These are phyloP conservation scores for Pogonocichla stellata DNA, from an alignment of 2,113 vertebrate genomes.

Conservation along the genomic window DNA sequence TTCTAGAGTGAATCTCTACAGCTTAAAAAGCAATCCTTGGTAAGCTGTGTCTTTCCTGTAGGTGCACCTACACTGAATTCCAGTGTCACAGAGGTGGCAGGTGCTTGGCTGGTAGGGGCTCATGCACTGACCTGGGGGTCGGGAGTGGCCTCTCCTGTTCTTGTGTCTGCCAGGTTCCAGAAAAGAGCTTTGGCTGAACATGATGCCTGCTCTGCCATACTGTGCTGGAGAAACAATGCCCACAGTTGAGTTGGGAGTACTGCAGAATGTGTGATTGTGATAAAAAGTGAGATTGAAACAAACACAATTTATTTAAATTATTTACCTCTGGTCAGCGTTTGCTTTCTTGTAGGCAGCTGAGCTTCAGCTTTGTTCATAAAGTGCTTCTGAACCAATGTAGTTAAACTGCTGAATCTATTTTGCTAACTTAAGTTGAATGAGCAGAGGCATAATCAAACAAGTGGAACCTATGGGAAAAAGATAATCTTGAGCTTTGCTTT, in stretches of 20 bases:
- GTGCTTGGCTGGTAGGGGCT: background rate
- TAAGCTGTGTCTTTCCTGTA: background rate
- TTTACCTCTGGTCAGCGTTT: background rate
- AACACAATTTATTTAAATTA: background rate
- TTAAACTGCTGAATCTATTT: background rate
- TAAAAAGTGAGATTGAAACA: background rate
- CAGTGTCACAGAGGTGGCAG: background rate
- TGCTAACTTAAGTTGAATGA: background rate
- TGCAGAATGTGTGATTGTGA: background rate
- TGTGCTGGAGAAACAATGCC: background rate
- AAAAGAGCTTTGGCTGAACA: background rate
- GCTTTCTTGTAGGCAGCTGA: background rate
- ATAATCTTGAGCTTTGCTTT: background rate
- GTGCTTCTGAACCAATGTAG: background rate
- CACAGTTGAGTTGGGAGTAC: background rate
- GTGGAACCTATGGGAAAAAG: background rate
- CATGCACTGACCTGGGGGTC: background rate
- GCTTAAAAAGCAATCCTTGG: background rate
- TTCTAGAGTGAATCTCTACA: background rate
- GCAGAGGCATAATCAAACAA: background rate
- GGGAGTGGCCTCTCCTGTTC: background rate
- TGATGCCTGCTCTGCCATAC: fast-evolving
- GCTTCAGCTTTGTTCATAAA: background rate
- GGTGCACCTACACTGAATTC: background rate
- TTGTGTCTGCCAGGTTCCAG: background rate